Evolutionary conservation across 2,797 vertebrate genomes (phyloP), one percentile per base, ranked within the genome.

Genomic region (Geotrypetes seraphini): DNA sequence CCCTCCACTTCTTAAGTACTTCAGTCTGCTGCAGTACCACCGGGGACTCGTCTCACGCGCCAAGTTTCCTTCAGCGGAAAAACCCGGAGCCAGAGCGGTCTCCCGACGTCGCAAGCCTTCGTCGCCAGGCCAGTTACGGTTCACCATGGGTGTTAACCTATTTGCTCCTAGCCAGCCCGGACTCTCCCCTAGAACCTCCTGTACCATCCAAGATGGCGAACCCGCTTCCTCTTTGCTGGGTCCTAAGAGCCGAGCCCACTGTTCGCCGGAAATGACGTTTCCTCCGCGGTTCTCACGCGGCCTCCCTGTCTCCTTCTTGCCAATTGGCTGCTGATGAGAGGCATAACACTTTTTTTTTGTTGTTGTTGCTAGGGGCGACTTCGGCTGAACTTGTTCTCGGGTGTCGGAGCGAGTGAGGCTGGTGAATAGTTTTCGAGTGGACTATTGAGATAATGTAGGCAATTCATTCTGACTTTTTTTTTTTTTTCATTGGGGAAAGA

Each of bases 201-300:
- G 50, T 78, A 80, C 75, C 78, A 85, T 87, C 85, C 91, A 97
- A 96, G 90, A 97, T 96, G 93, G 93, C 92, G 78, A 70, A 80
- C 74, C 68, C 57, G 73, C 63, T 83, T 78, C 73, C 77, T 78
- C 69, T 39, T 71, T 75, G 62, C 75, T 75, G 65, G 81, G 31
- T 71, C 78, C 75, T 75, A 71, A 45, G 64, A 85, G 25, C 75
- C 46, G 65, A 81, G 81, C 51, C 73, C 71, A 61, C 69, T 69
- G 47, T 65, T 58, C 67, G 71, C 62, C 54, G 86, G 86, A 87
- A 84, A 75, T 69, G 74, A 83, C 71, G 61, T 43, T 63, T 57
- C 44, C 53, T 45, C 35, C 36, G n/a, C n/a, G n/a, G n/a, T n/a
- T n/a, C n/a, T n/a, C n/a, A n/a, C 9, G 2, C 21, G 4, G 18